Evolutionary conservation across 2,888 invertebrate species (phyloP).

Genomic region (Pasiphila rectangulata): DNA sequence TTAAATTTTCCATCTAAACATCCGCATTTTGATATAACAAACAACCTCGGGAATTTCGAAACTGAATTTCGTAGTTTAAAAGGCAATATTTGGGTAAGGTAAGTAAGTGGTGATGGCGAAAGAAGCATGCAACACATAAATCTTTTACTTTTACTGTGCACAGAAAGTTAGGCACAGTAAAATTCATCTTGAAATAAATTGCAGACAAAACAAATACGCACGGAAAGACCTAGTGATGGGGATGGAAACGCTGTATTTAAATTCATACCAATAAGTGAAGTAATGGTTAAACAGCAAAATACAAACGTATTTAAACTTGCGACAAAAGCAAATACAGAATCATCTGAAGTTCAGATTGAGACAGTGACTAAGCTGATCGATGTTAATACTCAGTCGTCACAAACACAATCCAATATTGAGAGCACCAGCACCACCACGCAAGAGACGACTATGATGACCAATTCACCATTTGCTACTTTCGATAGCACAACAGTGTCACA

Average conservation of each 20-base stretch:
- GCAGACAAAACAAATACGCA: constrained; percentile 79
- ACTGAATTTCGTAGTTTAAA: constrained; percentile 33
- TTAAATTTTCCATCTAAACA: constrained; percentile 22
- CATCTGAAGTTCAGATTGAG: constrained; percentile 48
- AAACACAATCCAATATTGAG: constrained; percentile 40
- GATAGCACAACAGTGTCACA: constrained; percentile 22
- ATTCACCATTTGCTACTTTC: constrained; percentile 35
- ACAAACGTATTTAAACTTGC: constrained; percentile 70
- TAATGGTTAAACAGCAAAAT: constrained; percentile 55
- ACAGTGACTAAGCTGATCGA: constrained; percentile 36
- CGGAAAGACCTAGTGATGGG: constrained; percentile 70
- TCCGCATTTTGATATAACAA: constrained; percentile 27
- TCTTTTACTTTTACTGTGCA: too few species aligned
- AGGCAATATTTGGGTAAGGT: constrained; percentile 42
- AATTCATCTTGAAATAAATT: constrained; percentile 43
- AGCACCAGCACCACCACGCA: constrained; percentile 35
- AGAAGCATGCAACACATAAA: constrained; percentile 8
- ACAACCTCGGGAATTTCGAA: constrained; percentile 26
- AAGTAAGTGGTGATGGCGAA: constrained; percentile 66
- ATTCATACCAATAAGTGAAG: constrained; percentile 75
- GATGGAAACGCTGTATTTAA: constrained; percentile 67
- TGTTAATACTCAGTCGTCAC: constrained; percentile 30
- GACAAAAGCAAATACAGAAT: constrained; percentile 53
- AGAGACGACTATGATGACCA: constrained; percentile 12
- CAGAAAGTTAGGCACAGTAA: too few species aligned